Base-by-base conservation (phyloP, 2,888 invertebrate species). In the Therioaphis trifolii region DNA sequence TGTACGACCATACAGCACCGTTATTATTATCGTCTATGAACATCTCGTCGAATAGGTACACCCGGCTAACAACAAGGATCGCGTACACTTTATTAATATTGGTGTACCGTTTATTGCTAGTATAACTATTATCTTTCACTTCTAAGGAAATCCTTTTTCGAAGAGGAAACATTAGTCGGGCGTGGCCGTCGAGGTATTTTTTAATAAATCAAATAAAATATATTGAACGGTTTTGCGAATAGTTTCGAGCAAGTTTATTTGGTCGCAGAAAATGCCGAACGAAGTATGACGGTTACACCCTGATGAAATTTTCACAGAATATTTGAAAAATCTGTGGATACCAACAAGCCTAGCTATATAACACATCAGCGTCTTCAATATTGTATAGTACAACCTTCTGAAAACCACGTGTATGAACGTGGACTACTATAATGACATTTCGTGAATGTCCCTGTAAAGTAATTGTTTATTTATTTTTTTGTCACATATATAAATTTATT, bases 201-300 rank as follows among this genome's bases (percentile, higher is more conserved):
- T 77, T 66, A 77, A 77, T 66, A 77, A 66, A 77, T 77, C 49
- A 66, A 77, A 66, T 77, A 35, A 76, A 63, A 66, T 49, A 58
- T 66, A 66, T 66, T 49, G 77, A 77, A 49, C 66, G 77, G 15
- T 49, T 49, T 49, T 21, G 15, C 66, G 63, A 35, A 77, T 77
- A 77, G 66, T 35, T 77, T 15, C 49, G 77, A 7, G 11, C 29
- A 12, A 49, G 66, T 49, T 49, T 55, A 55, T 29, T 66, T 66
- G 63, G 63, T 77, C 49, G 21, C n/a, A n/a, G n/a, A 63, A 77
- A 77, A 77, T 77, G 29, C 49, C 35, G 49, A 63, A 49, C 21
- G n/a, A 21, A 49, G 14, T 49, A 77, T 21, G 46, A 49, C 15
- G 77, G 46, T 63, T 49, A 61, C 49, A 35, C 21, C 66, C 49